These are phyloP conservation scores for Anas bernieri DNA, from an alignment of 2,797 vertebrate species.

Conservation along the genomic window DNA sequence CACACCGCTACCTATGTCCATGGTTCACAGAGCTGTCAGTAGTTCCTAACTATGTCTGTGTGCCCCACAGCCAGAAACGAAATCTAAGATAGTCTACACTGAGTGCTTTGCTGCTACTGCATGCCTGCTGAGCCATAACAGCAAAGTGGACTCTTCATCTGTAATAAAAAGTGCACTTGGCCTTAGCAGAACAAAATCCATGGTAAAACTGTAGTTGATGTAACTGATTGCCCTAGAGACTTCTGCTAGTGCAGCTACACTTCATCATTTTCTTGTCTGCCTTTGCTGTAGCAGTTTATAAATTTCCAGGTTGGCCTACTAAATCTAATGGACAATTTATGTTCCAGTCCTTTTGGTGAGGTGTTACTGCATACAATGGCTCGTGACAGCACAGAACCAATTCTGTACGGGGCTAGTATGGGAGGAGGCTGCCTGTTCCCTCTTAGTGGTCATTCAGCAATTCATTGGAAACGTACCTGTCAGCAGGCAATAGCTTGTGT, in stretches of 20 bases:
- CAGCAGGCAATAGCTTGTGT: background rate
- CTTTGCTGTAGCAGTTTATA: background rate
- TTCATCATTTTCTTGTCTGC: background rate
- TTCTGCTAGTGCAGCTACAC: background rate
- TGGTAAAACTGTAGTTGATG: background rate
- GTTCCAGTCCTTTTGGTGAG: background rate
- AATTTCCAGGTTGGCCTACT: background rate
- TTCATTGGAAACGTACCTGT: background rate
- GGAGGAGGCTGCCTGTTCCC: background rate
- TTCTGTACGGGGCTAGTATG: background rate
- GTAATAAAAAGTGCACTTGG: background rate
- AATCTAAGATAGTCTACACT: background rate
- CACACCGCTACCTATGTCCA: fast-evolving
- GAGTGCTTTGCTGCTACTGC: background rate
- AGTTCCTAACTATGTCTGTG: background rate
- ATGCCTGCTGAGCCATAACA: background rate
- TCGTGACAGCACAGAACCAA: fast-evolving
- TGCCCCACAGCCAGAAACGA: background rate
- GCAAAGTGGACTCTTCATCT: background rate
- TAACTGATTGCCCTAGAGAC: background rate
- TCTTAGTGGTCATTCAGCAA: background rate
- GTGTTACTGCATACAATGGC: background rate
- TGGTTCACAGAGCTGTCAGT: background rate
- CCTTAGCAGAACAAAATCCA: background rate
- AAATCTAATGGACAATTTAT: background rate